These are phyloP conservation scores for Amphibalanus amphitrite DNA, from an alignment of 1,140 invertebrate species.

Conservation along the genomic window DNA sequence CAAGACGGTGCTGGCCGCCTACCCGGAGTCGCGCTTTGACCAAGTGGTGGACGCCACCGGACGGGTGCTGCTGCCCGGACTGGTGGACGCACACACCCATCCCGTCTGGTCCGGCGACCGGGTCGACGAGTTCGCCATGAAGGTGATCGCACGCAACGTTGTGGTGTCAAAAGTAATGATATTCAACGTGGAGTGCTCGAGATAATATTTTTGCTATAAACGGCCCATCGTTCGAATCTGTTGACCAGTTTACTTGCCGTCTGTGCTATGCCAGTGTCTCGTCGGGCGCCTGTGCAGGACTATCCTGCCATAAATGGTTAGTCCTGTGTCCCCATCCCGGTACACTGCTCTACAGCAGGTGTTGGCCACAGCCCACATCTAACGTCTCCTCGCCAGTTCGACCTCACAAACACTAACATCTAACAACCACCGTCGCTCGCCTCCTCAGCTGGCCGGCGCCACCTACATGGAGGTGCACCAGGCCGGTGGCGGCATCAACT, in stretches of 20 bases:
- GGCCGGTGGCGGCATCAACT: slow-evolving; percentile 44
- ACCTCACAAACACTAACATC: slow-evolving; percentile 9
- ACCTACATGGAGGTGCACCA: slow-evolving; percentile 41
- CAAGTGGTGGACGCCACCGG: slow-evolving; percentile 29
- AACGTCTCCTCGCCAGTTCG: no score
- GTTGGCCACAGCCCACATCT: no score
- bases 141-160: slow-evolving; percentile 30
- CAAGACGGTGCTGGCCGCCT: slow-evolving; percentile 22
- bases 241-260: no score
- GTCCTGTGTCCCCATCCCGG: no score
- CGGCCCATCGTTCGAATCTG: no score
- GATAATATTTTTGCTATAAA: no score
- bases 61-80: slow-evolving; percentile 33
- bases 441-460: slow-evolving; percentile 32
- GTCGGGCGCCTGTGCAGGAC: no score
- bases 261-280: no score
- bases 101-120: slow-evolving; percentile 47
- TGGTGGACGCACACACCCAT: slow-evolving; percentile 47
- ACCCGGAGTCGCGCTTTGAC: slow-evolving; percentile 21
- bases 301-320: no score
- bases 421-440: slow-evolving; percentile 6
- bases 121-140: slow-evolving; percentile 47
- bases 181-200: no score
- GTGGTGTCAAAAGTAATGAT: no score
- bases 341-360: no score